phyloP scores from a whole-genome alignment of 2,888 invertebrate species.

The Cataglyphis albicans region DNA sequence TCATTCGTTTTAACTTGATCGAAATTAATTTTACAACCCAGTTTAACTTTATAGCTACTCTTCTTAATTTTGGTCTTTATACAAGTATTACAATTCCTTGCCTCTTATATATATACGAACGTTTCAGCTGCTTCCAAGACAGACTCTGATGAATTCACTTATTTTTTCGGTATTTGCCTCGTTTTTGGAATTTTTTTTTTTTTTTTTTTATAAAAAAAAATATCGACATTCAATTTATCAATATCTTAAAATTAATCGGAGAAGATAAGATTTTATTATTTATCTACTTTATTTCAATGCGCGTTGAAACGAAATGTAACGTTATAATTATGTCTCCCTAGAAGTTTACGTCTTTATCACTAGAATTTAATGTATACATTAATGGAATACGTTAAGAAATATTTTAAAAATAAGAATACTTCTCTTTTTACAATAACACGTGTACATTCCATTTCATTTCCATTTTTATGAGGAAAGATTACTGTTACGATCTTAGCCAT shows the following conservation, averaged over 20 bases:
- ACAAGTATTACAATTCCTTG: not conserved
- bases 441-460: not conserved
- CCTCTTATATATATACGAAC: not conserved
- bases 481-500: not conserved
- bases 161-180: not conserved
- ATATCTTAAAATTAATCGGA: not conserved
- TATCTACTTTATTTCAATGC: not conserved
- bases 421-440: not conserved
- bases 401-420: not conserved
- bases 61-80: not conserved
- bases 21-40: constrained; percentile 23
- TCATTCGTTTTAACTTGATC: constrained; percentile 3
- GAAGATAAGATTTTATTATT: not conserved
- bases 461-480: constrained; percentile 10
- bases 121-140: not conserved
- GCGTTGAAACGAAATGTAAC: not conserved
- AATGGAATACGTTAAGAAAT: not conserved
- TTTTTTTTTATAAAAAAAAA: not conserved
- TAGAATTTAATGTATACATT: not conserved
- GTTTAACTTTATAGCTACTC: not conserved
- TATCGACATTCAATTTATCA: not conserved
- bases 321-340: not conserved
- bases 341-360: not conserved
- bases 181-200: not conserved
- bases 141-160: not conserved